Base-by-base conservation (phyloP, 2,113 vertebrate species). In the Pogona vitticeps region DNA sequence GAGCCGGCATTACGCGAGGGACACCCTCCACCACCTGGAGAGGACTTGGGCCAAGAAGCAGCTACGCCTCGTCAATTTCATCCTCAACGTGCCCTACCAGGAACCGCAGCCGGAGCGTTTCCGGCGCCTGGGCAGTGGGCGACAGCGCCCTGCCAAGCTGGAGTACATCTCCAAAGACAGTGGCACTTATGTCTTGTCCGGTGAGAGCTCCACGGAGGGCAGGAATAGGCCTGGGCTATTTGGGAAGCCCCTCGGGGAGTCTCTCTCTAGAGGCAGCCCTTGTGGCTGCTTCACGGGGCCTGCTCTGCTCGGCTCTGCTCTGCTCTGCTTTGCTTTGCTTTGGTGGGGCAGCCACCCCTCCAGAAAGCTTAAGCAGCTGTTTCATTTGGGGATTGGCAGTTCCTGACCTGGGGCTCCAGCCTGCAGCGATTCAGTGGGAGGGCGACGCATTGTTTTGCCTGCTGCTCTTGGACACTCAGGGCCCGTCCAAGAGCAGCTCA, bases 21-120 rank as follows among this genome's bases (percentile, higher is more conserved):
- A 97, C 82, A 84, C 4, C 2, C 95, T 98, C 10, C 82, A 58
- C 71, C 94, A n/a, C 31, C 80, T 98, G 82, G 93, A 92, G 88
- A 91, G 36, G 9, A 6, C 65, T 78, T 98, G 97, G 98, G 82
- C 95, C 59, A 56, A 33, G 6, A 93, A 88, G 78, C 81, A 95
- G 26, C 96, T 98, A 61, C 93, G 93, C 14, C 85, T 97, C 84
- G 90, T 92, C 52, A 92, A 89, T 88, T 96, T 97, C 67, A 94
- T 94, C 73, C 59, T 95, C 17, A 90, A 90, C 13, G 92, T 88
- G 21, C 91, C 93, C 70, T 92, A 92, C 5, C 75, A 92, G 59
- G 89, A 88, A 1, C 86, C 92, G 14, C 70, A 82, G 26, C 56
- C 28, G 2, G 94, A 90, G 63, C 78, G 6, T 13, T 88, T 82